Conservation (phyloP, 2,888 invertebrate genomes). For the Trichopria drosophilae region DNA sequence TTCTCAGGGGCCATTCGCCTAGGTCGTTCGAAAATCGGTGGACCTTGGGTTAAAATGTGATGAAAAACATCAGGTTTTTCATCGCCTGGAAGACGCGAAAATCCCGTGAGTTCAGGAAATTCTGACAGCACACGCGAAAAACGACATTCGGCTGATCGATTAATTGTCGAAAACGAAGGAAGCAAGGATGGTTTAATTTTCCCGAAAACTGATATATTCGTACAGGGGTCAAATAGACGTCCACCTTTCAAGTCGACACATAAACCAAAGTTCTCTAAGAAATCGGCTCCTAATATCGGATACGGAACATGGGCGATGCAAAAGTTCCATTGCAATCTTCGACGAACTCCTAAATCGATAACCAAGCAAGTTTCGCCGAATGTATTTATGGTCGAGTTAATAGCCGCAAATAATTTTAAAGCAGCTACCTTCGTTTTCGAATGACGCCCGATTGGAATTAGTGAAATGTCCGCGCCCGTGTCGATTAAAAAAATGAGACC, state of each 20-base stretch:
- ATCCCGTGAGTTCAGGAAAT: conserved; percentile 22
- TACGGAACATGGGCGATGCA: conserved; percentile 25
- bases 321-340: conserved; percentile 31
- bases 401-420: conserved; percentile 8
- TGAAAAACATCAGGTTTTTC: conserved; percentile 36
- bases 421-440: neutral
- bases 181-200: conserved; percentile 5
- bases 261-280: conserved; percentile 17
- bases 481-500: conserved; percentile 18
- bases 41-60: conserved; percentile 45
- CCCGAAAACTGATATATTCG: neutral
- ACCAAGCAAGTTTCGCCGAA: conserved; percentile 22
- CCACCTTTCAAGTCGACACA: neutral
- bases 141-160: neutral
- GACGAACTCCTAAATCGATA: conserved; percentile 27
- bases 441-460: conserved; percentile 14
- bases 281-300: conserved; percentile 32
- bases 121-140: conserved; percentile 4
- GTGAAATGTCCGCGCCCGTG: too few species aligned
- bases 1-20: conserved; percentile 45
- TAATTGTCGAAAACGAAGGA: conserved; percentile 4
- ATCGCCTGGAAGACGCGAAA: too few species aligned
- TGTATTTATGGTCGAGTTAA: conserved; percentile 30
- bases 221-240: conserved; percentile 9
- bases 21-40: conserved; percentile 42